A percentile compares a stretch with the other conserved stretches of the same genome.
Evolutionary conservation across 2,888 invertebrate species (phyloP).

Genomic region (Drosophila gaucha): DNA sequence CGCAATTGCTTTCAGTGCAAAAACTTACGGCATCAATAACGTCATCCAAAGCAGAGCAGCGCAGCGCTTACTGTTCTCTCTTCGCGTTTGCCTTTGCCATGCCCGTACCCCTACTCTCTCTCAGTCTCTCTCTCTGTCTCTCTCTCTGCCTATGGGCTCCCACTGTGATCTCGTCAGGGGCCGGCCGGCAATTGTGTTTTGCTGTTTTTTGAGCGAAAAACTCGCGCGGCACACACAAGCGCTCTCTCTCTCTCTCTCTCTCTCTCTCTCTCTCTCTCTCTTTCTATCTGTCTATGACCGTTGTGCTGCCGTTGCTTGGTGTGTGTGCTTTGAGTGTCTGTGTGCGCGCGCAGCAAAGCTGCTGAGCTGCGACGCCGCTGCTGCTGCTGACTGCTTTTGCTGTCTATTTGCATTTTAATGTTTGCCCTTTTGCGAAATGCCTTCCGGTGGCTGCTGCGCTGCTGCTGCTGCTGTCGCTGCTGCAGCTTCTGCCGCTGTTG

Average conservation of each 20-base stretch:
- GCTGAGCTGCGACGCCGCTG: slow-evolving; percentile 19
- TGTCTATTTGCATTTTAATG: slow-evolving; percentile 57
- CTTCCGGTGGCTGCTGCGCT: slow-evolving; percentile 70
- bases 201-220: too few species aligned
- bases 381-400: too few species aligned
- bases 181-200: slow-evolving; percentile 53
- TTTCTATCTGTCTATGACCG: slow-evolving; percentile 6
- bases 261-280: neutral
- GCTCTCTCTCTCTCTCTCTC: slow-evolving; percentile 11
- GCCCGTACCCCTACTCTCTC: slow-evolving; percentile 1
- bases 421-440: slow-evolving; percentile 70
- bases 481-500: too few species aligned
- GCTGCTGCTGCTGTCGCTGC: too few species aligned
- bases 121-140: slow-evolving; percentile 4
- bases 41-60: slow-evolving; percentile 44
- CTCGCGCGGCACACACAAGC: too few species aligned
- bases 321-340: slow-evolving; percentile 11
- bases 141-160: neutral
- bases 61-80: neutral
- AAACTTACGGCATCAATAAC: slow-evolving; percentile 65
- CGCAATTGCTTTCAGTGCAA: slow-evolving; percentile 35
- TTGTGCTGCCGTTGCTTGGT: too few species aligned
- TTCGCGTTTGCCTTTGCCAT: neutral
- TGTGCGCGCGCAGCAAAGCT: slow-evolving; percentile 30
- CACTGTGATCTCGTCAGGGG: slow-evolving; percentile 38